Evolutionary conservation across 2,888 invertebrate species (phyloP).

Genomic region (Meteorus colon): DNA sequence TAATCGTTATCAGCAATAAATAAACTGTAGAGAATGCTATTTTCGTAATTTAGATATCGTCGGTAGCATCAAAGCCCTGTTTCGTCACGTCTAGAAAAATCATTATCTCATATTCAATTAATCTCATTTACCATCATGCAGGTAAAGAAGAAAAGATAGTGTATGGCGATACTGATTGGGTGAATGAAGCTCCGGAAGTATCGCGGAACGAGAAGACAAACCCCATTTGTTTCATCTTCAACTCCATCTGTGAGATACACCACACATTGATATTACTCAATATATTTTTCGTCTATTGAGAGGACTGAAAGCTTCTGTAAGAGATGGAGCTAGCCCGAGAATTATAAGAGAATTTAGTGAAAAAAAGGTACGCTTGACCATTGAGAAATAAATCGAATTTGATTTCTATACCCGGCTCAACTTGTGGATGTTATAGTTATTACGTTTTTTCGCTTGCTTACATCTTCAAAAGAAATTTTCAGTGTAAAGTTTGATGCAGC

Average conservation of each 20-base stretch:
- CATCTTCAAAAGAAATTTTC: neutral
- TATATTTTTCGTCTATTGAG: slow-evolving; percentile 63
- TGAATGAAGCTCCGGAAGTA: neutral
- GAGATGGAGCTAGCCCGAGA: slow-evolving; percentile 66
- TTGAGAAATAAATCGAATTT: slow-evolving; percentile 39
- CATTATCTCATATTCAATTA: too few relatives aligned
- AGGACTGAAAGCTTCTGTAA: slow-evolving; percentile 63
- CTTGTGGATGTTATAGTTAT: slow-evolving; percentile 30
- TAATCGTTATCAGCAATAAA: too few relatives aligned
- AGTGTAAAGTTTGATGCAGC: neutral
- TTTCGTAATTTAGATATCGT: too few relatives aligned
- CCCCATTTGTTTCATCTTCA: slow-evolving; percentile 46
- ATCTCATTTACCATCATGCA: neutral
- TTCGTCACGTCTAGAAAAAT: too few relatives aligned
- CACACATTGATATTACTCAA: slow-evolving; percentile 60
- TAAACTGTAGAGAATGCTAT: too few relatives aligned
- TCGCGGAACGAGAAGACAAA: neutral
- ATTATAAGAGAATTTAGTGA: slow-evolving; percentile 57
- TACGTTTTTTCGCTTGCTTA: neutral
- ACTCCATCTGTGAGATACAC: slow-evolving; percentile 66
- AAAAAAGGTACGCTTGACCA: slow-evolving; percentile 44
- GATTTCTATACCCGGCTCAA: slow-evolving; percentile 34
- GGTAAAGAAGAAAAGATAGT: slow-evolving; percentile 12
- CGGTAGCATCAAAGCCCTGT: too few relatives aligned
- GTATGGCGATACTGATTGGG: neutral